A percentile compares a stretch with the other conserved stretches of the same genome.
These are phyloP conservation scores for Daktulosphaira vitifoliae DNA, from an alignment of 1,140 invertebrate species.

Conservation along the genomic window DNA sequence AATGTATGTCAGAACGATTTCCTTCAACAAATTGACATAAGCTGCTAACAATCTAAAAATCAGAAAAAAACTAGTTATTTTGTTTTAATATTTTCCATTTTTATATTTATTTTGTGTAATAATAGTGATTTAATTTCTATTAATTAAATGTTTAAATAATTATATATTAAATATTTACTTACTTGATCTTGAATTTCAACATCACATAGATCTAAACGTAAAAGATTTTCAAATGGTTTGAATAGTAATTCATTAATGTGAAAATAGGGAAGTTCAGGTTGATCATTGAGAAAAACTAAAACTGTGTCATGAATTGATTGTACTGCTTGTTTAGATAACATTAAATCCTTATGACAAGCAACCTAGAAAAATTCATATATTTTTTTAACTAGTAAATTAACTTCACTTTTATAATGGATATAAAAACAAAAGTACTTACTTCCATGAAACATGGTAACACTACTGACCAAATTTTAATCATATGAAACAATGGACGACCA, in stretches of 20 bases:
- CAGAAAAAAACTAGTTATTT: slow-evolving; percentile 1
- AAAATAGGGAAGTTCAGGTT: slow-evolving; percentile 81
- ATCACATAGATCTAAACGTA: slow-evolving; percentile 85
- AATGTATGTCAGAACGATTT: slow-evolving; percentile 80
- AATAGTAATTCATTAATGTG: slow-evolving; percentile 91
- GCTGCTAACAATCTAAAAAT: slow-evolving; percentile 78
- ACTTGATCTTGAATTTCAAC: slow-evolving; percentile 81
- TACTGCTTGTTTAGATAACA: slow-evolving; percentile 86
- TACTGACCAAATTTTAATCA: slow-evolving; percentile 80
- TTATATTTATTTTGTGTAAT: too few species aligned
- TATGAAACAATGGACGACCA: slow-evolving; percentile 76
- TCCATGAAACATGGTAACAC: slow-evolving; percentile 87
- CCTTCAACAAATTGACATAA: slow-evolving; percentile 93
- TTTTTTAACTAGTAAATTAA: not conserved
- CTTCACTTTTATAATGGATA: too few species aligned
- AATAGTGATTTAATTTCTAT: too few species aligned
- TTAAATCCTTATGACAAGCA: slow-evolving; percentile 78
- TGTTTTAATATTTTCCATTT: too few species aligned
- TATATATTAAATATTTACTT: slow-evolving; percentile 31
- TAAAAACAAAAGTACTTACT: slow-evolving; percentile 44
- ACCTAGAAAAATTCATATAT: slow-evolving; percentile 50
- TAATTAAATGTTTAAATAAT: not conserved
- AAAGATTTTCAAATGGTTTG: slow-evolving; percentile 88
- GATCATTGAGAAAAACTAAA: slow-evolving; percentile 76
- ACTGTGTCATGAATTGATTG: slow-evolving; percentile 87